Evolutionary conservation across 2,888 invertebrate genomes (phyloP), one percentile per base, ranked within the genome.

Genomic region (Eristalinus sepulchralis): DNA sequence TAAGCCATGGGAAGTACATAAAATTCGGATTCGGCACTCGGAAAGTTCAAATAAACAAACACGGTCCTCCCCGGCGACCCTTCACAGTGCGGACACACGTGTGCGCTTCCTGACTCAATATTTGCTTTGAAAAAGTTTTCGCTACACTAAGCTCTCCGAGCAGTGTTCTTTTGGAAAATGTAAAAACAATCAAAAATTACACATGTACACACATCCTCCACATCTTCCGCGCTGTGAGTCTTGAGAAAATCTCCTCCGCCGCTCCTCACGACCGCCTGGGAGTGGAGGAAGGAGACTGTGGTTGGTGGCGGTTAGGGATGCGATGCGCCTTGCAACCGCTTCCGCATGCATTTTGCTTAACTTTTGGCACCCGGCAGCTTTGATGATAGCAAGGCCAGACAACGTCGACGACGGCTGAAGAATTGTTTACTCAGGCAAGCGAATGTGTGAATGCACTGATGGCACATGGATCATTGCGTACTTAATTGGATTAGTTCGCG

Each of bases 381-480:
- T 17, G 47, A 17, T 13, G 39, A 39, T 13, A 13, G 39, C 39
- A 39, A 47, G 62, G 24, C 59, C 59, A 59, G 64, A 34, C 27
- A 27, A 27, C 27, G 27, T 5, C 27, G 27, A 27, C 5, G 27
- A 27, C 57, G 57, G 9, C 27, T 2, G 9, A 0, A 13, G 24
- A n/a, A 11, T 64, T 76, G 59, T 66, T 76, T 67, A 60, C 24
- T 20, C 53, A 36, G 31, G 47, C 17, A 17, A n/a, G 17, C 39
- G 39, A 47, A 47, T 33, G 2, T 39, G 17, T 64, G 55, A 13
- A 13, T 55, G 13, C 27, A 31, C 4, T 27, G 6, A 2, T 11
- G 64, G 2, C 76, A 60, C 11, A n/a, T 76, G 66, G 59, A 66
- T 59, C 47, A 59, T 59, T 76, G 59, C 47, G 33, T 31, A 67